These are phyloP conservation scores for Hirtodrosophila duncani DNA, from an alignment of 2,888 invertebrate genomes.

Conservation along the genomic window DNA sequence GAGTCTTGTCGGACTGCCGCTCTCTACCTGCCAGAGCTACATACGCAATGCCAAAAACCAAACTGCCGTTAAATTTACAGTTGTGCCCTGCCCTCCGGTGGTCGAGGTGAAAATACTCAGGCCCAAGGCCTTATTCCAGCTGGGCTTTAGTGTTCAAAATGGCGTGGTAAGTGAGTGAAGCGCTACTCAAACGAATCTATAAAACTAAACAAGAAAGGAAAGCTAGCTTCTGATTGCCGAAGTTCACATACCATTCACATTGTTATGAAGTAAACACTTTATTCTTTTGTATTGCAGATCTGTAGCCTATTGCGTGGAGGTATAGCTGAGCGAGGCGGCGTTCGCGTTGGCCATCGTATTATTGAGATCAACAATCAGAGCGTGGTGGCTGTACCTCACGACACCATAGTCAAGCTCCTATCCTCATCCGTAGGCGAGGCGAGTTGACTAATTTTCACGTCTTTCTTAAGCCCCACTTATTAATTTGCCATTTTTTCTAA, in stretches of 20 bases:
- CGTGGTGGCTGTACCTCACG: constrained; percentile 99
- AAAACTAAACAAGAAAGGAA: no score
- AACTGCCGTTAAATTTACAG: constrained; percentile 98
- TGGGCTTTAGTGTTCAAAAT: constrained; percentile 99
- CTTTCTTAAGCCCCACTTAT: not conserved
- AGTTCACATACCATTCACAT: no score
- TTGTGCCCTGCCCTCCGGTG: constrained; percentile 99
- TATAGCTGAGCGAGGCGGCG: constrained; percentile 99
- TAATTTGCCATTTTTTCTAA: constrained; percentile 83
- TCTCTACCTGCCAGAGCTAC: constrained; percentile 98
- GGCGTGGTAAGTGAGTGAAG: constrained; percentile 87
- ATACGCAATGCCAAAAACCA: constrained; percentile 99
- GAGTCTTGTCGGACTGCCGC: constrained; percentile 96
- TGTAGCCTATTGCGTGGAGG: constrained; percentile 98
- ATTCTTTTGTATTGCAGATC: constrained; percentile 82
- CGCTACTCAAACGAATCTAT: not conserved
- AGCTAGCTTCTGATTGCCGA: no score
- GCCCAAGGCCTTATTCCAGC: constrained; percentile 99
- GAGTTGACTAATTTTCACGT: constrained; percentile 62
- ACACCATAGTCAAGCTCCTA: constrained; percentile 98
- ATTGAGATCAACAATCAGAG: constrained; percentile 99
- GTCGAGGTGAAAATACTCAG: constrained; percentile 99
- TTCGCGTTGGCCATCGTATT: constrained; percentile 98
- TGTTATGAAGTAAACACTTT: not conserved
- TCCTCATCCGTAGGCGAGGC: constrained; percentile 99